Conservation (phyloP, 2,797 vertebrate genomes). For the Hippopotamyrus pictus region DNA sequence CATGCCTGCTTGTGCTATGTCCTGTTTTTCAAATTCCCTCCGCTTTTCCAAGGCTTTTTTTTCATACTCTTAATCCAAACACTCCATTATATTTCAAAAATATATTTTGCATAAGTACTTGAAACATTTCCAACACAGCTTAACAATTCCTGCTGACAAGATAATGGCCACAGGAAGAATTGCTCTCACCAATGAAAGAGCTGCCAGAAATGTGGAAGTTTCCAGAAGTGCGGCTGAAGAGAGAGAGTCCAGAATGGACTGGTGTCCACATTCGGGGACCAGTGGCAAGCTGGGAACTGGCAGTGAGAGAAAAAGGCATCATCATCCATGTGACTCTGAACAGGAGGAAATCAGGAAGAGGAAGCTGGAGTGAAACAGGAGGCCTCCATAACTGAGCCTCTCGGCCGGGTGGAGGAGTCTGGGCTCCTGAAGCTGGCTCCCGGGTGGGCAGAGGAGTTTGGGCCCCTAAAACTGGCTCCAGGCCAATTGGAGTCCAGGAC, state of each 20-base stretch:
- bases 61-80: neutral
- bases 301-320: neutral
- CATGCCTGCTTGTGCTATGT: neutral
- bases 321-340: neutral
- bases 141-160: conserved; percentile 12
- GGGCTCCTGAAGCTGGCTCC: neutral
- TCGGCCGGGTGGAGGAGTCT: neutral
- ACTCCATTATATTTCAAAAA: neutral
- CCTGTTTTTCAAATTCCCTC: neutral
- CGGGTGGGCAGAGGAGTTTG: no score
- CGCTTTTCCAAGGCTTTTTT: neutral
- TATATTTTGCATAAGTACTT: neutral
- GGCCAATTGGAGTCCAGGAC: neutral
- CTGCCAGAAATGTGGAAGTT: neutral
- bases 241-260: neutral
- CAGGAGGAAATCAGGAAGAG: neutral
- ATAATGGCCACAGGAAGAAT: neutral
- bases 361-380: neutral
- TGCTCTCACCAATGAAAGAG: neutral
- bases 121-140: neutral
- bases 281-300: neutral
- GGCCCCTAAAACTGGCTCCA: neutral
- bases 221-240: neutral
- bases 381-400: neutral
- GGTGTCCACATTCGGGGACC: neutral